Evolutionary conservation across 1,140 invertebrate genomes (phyloP).

Genomic region (Platyura marginata): DNA sequence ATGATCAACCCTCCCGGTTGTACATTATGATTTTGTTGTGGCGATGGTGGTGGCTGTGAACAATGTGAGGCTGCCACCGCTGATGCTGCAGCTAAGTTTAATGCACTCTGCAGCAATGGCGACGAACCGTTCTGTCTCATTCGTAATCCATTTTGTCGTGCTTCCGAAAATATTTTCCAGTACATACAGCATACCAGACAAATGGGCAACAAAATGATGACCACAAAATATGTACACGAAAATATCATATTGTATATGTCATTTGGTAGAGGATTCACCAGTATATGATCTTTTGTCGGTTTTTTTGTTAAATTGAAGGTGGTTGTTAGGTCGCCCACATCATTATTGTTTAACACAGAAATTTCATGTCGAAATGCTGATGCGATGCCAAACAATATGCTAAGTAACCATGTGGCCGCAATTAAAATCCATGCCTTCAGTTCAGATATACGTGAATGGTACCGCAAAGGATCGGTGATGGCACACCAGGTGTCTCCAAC

Average conservation of each 20-base stretch:
- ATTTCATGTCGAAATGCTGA: slow-evolving; percentile 18
- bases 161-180: slow-evolving; percentile 48
- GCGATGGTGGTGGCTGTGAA: too few relatives aligned
- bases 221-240: slow-evolving; percentile 28
- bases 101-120: slow-evolving; percentile 27
- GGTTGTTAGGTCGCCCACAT: background rate
- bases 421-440: slow-evolving; percentile 49
- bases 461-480: slow-evolving; percentile 70
- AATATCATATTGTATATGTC: slow-evolving; percentile 13
- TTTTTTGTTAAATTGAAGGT: background rate
- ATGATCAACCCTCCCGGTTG: background rate
- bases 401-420: slow-evolving; percentile 41
- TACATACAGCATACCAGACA: slow-evolving; percentile 49
- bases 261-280: background rate
- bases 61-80: background rate
- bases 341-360: slow-evolving; percentile 6
- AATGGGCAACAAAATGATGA: slow-evolving; percentile 46
- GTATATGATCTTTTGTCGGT: background rate
- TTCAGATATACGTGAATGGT: slow-evolving; percentile 57
- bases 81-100: slow-evolving; percentile 13
- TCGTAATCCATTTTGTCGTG: slow-evolving; percentile 45
- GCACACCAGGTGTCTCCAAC: slow-evolving; percentile 74
- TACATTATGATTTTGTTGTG: too few relatives aligned
- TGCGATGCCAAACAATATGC: slow-evolving; percentile 33
- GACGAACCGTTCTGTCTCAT: slow-evolving; percentile 42